Evolutionary conservation across 2,888 invertebrate species (phyloP).

Genomic region (Cantharis lateralis): DNA sequence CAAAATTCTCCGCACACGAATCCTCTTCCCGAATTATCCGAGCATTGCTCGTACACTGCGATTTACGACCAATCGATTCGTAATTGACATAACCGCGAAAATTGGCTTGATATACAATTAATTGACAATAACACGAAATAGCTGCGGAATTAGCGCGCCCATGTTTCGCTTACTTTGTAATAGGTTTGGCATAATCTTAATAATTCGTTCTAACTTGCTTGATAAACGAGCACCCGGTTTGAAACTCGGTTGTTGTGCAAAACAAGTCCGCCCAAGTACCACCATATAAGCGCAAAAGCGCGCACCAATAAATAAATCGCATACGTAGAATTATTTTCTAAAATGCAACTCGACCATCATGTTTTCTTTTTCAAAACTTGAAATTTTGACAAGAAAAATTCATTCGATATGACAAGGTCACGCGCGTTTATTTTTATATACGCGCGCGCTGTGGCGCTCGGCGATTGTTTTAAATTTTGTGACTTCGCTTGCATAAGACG

Average conservation of each 20-base stretch:
- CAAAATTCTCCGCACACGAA: background rate
- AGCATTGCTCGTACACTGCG: background rate
- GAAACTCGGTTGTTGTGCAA: background rate
- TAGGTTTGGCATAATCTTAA: constrained; percentile 41
- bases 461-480: background rate
- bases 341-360: background rate
- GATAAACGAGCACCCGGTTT: constrained; percentile 2
- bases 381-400: background rate
- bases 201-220: constrained; percentile 36
- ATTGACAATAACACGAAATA: background rate
- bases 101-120: background rate
- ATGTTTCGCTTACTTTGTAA: constrained; percentile 32
- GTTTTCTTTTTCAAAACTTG: background rate
- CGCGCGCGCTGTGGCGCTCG: background rate
- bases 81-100: background rate
- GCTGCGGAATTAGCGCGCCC: constrained; percentile 37
- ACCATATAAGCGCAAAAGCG: background rate
- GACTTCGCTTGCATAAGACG: background rate
- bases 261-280: background rate
- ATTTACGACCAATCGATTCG: background rate
- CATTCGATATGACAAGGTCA: constrained; percentile 3
- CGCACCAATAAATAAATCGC: background rate
- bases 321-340: background rate
- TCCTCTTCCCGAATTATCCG: constrained; percentile 6
- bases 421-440: background rate